Evolutionary conservation across 2,113 vertebrate species (phyloP), one percentile per base, ranked within the genome.

Genomic region (Oryzias celebensis): DNA sequence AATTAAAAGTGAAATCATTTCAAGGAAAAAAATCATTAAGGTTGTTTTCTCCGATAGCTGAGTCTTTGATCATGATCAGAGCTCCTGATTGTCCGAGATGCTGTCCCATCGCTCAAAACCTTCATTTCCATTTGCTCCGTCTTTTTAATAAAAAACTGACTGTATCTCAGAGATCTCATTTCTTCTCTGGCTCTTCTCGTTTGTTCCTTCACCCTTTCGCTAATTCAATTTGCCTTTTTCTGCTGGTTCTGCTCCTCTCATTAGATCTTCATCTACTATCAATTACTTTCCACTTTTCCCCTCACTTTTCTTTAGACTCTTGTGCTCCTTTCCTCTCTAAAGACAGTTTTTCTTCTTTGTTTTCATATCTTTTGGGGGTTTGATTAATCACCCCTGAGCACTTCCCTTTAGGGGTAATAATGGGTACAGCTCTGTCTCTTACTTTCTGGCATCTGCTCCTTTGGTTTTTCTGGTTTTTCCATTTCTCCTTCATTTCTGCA

Each of bases 71-170:
- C 22, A 62, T 44, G 56, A 61, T 66, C 53, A 67, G 77, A 81
- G 67, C 41, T 8, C n/a, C 26, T 80, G 75, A 77, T 67, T 53
- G 55, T 63, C 67, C 51, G 66, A 73, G 56, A 43, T 1, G 18
- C 69, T 63, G 78, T 71, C 77, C 68, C 55, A 60, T 66, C 79
- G 61, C 59, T 65, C 73, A 81, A 68, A 66, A 78, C 59, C 13
- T 79, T 81, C 42, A 65, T 82, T 80, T 85, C 74, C 62, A 72
- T 68, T 80, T 56, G 59, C 67, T 42, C 65, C 44, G 58, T 75
- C 65, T 71, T 69, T 26, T 68, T 48, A 65, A 65, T 73, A 72
- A 66, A 64, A 58, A 41, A 49, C 51, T 55, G 31, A 52, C 60
- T 61, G 48, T 45, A 62, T 71, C 62, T 62, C 72, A 65, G 58